Base-by-base conservation (phyloP, 2,888 invertebrate species). In the Malachius bipustulatus region DNA sequence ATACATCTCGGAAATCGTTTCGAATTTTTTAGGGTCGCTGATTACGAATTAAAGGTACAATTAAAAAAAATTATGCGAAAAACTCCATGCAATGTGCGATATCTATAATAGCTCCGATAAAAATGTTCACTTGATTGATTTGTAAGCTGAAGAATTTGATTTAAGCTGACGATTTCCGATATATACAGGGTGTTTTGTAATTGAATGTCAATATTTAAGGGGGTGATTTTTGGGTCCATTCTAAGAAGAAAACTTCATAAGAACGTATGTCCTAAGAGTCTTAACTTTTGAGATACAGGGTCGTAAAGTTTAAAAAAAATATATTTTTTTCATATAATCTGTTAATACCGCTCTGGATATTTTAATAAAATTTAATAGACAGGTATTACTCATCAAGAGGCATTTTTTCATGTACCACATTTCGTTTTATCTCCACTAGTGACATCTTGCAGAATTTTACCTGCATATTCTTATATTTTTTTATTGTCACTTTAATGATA, bases 211-310 rank as follows among this genome's bases (percentile, higher is more conserved):
- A 19, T 19, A 19, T 19, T 19, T 19, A 8, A 19, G 24, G 24
- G 24, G 24, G 24, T 19, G 24, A 19, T 19, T 19, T 19, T 19
- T 19, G 24, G 24, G 24, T 19, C n/a, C 24, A 19, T 19, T 19
- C n/a, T 19, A 19, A 19, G 24, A 19, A 19, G 24, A 19, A 19
- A 19, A 19, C 24, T 19, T 19, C n/a, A 19, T 19, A 19, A 8
- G 24, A 19, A 19, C 24, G n/a, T 19, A 19, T 19, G 24, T 19
- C 24, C 24, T 19, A 19, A 19, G 6, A 6, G 24, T 19, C 24
- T 19, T 19, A 19, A 19, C 24, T 19, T 19, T 6, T 19, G 24
- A 19, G 24, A 19, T 19, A 19, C 24, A 19, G 24, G 24, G 24
- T 19, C 6, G 24, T 19, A 19, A 19, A 19, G n/a, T 19, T n/a